Evolutionary conservation across 1,140 invertebrate genomes (phyloP).

Genomic region (Danaus melanippus): DNA sequence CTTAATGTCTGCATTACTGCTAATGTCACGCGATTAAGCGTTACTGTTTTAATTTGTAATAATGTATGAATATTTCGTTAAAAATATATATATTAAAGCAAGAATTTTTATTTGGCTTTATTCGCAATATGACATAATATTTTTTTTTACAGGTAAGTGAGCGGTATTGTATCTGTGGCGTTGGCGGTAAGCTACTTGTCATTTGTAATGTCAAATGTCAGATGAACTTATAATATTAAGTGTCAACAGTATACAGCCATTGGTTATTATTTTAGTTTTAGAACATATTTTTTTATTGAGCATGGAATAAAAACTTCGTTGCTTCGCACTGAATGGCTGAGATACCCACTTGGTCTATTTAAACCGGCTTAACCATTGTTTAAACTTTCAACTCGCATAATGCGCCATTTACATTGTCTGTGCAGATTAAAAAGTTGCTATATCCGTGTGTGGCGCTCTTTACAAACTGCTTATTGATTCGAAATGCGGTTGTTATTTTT

Average conservation of each 20-base stretch:
- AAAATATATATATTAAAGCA: constrained; percentile 1
- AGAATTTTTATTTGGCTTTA: no score
- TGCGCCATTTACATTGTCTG: constrained; percentile 25
- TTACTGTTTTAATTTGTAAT: constrained; percentile 14
- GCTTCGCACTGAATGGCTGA: constrained; percentile 11
- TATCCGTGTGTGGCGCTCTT: constrained; percentile 24
- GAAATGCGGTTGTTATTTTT: no score
- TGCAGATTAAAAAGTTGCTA: constrained; percentile 26
- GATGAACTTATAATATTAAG: no score
- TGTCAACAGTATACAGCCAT: background rate
- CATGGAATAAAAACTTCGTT: background rate
- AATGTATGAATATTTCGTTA: constrained; percentile 3
- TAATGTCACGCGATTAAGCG: constrained; percentile 10
- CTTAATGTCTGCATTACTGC: constrained; percentile 18
- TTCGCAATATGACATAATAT: constrained; percentile 1
- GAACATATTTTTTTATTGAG: no score
- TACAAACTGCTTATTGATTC: constrained; percentile 22
- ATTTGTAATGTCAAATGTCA: no score
- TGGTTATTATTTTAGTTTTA: no score
- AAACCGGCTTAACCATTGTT: constrained; percentile 25
- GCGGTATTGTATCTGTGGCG: background rate
- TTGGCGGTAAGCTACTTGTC: no score
- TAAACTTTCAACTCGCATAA: constrained; percentile 23
- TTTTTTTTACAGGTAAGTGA: constrained; percentile 4
- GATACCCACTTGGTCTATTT: constrained; percentile 28